These are phyloP conservation scores for Saguinus imperator DNA, from an alignment of 2,113 vertebrate species.

Conservation along the genomic window DNA sequence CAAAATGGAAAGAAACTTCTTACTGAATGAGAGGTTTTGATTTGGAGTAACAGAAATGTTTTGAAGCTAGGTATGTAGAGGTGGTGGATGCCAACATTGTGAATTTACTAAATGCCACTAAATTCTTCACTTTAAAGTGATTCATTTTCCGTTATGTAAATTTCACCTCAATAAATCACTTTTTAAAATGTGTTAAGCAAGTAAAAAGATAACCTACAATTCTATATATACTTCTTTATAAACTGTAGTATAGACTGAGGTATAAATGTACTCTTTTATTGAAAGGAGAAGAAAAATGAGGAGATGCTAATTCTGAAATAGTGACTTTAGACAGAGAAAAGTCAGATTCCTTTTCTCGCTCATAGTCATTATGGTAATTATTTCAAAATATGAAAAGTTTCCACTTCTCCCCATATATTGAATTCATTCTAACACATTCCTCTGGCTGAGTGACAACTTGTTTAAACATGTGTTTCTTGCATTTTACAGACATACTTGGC, in stretches of 20 bases:
- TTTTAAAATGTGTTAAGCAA: not conserved
- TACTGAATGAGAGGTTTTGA: not conserved
- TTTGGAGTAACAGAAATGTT: not conserved
- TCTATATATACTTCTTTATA: not conserved
- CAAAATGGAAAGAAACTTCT: not conserved
- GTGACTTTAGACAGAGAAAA: slow-evolving; percentile 4
- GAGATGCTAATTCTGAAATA: not conserved
- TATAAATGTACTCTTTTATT: not conserved
- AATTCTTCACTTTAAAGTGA: not conserved
- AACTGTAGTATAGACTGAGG: not conserved
- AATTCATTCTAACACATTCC: slow-evolving; percentile 31
- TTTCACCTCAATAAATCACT: not conserved
- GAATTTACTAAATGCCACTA: not conserved
- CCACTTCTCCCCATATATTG: not conserved
- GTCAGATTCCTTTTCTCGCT: not conserved
- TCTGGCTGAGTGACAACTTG: slow-evolving; percentile 37
- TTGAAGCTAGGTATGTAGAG: not conserved
- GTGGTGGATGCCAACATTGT: not conserved
- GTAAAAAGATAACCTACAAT: not conserved
- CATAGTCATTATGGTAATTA: slow-evolving; percentile 34
- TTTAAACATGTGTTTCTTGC: slow-evolving; percentile 70
- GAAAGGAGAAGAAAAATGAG: not conserved
- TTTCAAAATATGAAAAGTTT: slow-evolving; percentile 37
- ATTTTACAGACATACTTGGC: slow-evolving; percentile 92
- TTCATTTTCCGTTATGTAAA: not conserved